Evolutionary conservation across 2,113 vertebrate genomes (phyloP).

Genomic region (Datnioides undecimradiatus): DNA sequence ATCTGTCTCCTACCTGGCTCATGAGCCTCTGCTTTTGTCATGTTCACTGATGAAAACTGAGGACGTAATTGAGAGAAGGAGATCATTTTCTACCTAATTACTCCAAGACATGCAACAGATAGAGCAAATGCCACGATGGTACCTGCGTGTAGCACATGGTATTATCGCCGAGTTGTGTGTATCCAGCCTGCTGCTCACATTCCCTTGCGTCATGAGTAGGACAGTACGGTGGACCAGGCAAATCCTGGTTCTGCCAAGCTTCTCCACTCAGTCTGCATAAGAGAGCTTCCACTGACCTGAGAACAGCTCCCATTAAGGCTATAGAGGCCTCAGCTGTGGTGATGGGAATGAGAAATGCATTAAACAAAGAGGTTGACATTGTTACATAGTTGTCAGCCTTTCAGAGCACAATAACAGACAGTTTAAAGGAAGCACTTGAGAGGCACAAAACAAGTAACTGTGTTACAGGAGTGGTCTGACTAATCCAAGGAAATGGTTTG

Average conservation of each 20-base stretch:
- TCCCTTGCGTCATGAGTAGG: constrained; percentile 54
- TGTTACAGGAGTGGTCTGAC: too few relatives aligned
- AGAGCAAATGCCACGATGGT: not conserved
- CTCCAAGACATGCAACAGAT: constrained; percentile 3
- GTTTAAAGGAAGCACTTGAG: not conserved
- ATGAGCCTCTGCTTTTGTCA: constrained; percentile 67
- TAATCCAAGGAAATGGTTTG: not conserved
- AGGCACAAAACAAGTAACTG: too few relatives aligned
- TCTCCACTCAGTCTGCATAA: constrained; percentile 71
- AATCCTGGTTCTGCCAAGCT: constrained; percentile 67
- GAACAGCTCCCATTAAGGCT: constrained; percentile 75
- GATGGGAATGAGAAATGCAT: not conserved
- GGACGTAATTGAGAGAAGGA: not conserved
- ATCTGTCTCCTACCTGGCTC: constrained; percentile 62
- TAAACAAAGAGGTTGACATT: not conserved
- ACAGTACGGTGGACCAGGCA: constrained; percentile 34
- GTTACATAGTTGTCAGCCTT: not conserved
- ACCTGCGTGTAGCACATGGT: constrained; percentile 65
- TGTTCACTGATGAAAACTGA: constrained; percentile 75
- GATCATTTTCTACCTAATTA: not conserved
- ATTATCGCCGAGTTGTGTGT: constrained; percentile 35
- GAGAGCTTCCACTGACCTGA: constrained; percentile 78
- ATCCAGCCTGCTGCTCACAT: constrained; percentile 66
- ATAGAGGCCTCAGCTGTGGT: constrained; percentile 64
- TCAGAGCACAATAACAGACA: not conserved